Evolutionary conservation across 2,797 vertebrate genomes (phyloP), one percentile per base, ranked within the genome.

Genomic region (Channa striata): DNA sequence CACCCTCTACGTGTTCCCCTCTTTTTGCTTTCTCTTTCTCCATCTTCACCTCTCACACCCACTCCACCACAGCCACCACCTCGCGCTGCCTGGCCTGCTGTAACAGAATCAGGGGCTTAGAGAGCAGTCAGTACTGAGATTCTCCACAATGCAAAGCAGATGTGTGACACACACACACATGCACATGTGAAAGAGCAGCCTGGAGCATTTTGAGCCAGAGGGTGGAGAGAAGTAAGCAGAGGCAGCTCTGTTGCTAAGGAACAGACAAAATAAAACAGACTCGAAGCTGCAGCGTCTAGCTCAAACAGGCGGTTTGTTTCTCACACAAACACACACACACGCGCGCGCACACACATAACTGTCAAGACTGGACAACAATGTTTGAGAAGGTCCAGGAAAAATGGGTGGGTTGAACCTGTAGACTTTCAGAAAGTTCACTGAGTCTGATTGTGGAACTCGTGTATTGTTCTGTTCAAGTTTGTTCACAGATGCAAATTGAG

Each of bases 261-360:
- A 95, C 93, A 0, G 59, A n/a, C 85, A 95, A 94, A 98, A 96
- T 95, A 97, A 96, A 97, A 96, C 96, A 96, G 92, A 95, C 88
- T 91, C 80, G 67, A 86, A 67, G 89, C 93, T 93, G 91, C 66
- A 81, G 82, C 57, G 80, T 86, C 67, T 36, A 71, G 76, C 75
- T 93, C 92, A 94, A 81, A 6, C 91, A 93, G 92, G 91, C 92
- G 89, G 93, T 94, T 94, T 94, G 78, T 87, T 83, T 88, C 72
- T 62, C 53, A 60, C 77, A 63, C 63, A 65, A 46, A 59, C 61
- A 66, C 47, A n/a, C 47, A 33, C 44, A 58, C 51, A n/a, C 65
- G 50, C 72, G 62, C 57, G 59, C 61, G 66, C 53, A 23, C 47
- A 47, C 44, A 68, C 42, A 39, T 25, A 81, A 87, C 72, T 78